phyloP scores from a whole-genome alignment of 1,140 invertebrate species.

The Pectinophora gossypiella region DNA sequence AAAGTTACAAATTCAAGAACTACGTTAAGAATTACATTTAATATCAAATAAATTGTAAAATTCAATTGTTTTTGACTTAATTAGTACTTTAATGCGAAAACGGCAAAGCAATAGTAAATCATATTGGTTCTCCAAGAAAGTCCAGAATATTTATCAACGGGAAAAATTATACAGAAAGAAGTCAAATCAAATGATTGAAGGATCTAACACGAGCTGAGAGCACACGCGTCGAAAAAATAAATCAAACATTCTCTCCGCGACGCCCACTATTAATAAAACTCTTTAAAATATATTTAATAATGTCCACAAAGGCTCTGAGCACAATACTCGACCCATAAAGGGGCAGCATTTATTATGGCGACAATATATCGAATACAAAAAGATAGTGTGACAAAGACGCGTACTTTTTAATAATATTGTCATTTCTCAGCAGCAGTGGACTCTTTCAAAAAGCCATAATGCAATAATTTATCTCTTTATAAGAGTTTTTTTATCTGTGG shows the following conservation, averaged over 20 bases:
- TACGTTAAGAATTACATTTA: too few species aligned
- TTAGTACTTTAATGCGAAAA: too few species aligned
- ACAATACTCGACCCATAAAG: constrained; percentile 68
- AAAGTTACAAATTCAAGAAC: too few species aligned
- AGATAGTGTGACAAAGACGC: constrained; percentile 72
- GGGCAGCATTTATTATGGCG: constrained; percentile 72
- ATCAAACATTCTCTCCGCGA: constrained; percentile 65
- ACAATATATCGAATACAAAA: constrained; percentile 74
- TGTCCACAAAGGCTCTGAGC: constrained; percentile 66
- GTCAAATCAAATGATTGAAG: constrained; percentile 44
- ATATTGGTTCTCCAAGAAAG: too few species aligned
- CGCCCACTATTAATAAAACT: constrained; percentile 74
- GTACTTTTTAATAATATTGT: constrained; percentile 76
- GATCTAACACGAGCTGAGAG: constrained; percentile 44
- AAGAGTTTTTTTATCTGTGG: constrained; percentile 66
- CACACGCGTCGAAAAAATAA: constrained; percentile 74
- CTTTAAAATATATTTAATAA: constrained; percentile 75
- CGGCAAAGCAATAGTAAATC: too few species aligned
- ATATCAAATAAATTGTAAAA: too few species aligned
- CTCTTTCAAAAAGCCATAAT: constrained; percentile 74
- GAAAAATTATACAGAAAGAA: too few species aligned
- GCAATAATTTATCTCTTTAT: constrained; percentile 75
- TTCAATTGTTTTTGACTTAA: too few species aligned
- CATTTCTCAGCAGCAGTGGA: constrained; percentile 74
- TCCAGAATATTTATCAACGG: too few species aligned